phyloP scores from a whole-genome alignment of 2,113 vertebrate genomes.

The Pollachius pollachius region DNA sequence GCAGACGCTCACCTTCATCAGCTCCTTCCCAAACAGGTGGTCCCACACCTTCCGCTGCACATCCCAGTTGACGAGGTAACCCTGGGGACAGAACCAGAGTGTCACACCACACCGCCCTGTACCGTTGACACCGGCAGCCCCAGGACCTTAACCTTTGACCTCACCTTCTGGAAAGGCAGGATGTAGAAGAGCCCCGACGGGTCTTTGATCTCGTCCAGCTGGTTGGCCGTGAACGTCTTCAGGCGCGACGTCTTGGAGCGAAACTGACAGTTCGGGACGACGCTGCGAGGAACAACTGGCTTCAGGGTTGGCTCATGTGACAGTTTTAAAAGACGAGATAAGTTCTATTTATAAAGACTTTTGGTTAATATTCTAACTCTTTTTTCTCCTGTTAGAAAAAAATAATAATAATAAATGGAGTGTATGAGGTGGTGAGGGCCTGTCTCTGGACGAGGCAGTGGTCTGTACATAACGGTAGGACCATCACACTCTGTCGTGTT shows the following conservation, averaged over 20 bases:
- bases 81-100: constrained; percentile 67
- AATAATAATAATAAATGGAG: too few species aligned
- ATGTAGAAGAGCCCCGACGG: constrained; percentile 97
- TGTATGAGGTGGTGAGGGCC: too few species aligned
- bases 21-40: constrained; percentile 98
- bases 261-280: constrained; percentile 98
- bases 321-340: not conserved
- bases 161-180: constrained; percentile 96
- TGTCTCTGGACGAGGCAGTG: too few species aligned
- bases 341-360: not conserved
- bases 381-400: too few species aligned
- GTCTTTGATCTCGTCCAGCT: constrained; percentile 98
- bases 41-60: constrained; percentile 99
- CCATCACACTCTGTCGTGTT: too few species aligned
- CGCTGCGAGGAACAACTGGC: constrained; percentile 61
- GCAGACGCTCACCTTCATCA: constrained; percentile 85
- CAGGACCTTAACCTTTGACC: accelerated
- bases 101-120: not conserved
- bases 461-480: too few species aligned
- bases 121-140: not conserved
- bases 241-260: constrained; percentile 93
- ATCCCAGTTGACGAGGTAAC: constrained; percentile 98
- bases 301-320: not conserved
- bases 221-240: constrained; percentile 97
- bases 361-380: not conserved